Percentiles rank a stretch among this genome's conserved stretches.
phyloP scores from a whole-genome alignment of 2,113 vertebrate genomes.

The Chaenocephalus aceratus region DNA sequence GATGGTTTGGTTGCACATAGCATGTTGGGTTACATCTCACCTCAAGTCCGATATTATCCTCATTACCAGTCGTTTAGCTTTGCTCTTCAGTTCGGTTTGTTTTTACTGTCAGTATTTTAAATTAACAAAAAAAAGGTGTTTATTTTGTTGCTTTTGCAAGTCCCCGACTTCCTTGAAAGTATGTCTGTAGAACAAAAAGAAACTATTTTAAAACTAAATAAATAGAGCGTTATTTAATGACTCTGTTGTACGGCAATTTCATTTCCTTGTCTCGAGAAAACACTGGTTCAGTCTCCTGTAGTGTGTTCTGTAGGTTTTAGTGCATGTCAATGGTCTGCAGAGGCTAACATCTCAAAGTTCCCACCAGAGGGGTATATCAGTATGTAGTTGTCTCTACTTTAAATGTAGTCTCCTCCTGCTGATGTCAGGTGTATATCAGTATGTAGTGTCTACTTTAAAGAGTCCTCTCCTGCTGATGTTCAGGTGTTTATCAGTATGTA shows the following conservation, averaged over 20 bases:
- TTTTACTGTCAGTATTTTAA: conserved; percentile 89
- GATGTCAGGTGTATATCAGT: too few species aligned
- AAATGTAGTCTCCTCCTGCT: too few species aligned
- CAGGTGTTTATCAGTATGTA: too few species aligned
- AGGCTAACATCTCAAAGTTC: neutral
- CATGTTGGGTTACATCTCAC: conserved; percentile 63
- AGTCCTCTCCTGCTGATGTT: too few species aligned
- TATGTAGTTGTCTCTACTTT: too few species aligned
- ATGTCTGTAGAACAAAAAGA: conserved; percentile 96
- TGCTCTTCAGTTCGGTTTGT: conserved; percentile 54
- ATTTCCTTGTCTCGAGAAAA: conserved; percentile 9
- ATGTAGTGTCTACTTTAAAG: too few species aligned
- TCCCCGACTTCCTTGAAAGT: conserved; percentile 92
- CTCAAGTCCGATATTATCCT: conserved; percentile 58
- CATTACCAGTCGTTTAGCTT: conserved; percentile 58
- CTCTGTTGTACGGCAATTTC: conserved; percentile 35
- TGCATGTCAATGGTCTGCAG: too few species aligned
- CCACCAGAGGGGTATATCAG: too few species aligned
- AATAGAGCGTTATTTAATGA: conserved; percentile 98
- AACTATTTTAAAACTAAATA: conserved; percentile 98
- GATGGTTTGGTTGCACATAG: conserved; percentile 62
- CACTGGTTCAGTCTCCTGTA: neutral
- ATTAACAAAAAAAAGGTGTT: conserved; percentile 89
- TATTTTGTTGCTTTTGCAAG: conserved; percentile 88
- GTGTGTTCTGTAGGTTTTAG: too few species aligned